These are phyloP conservation scores for Galerucella calmariensis DNA, from an alignment of 2,888 invertebrate species.

Conservation along the genomic window DNA sequence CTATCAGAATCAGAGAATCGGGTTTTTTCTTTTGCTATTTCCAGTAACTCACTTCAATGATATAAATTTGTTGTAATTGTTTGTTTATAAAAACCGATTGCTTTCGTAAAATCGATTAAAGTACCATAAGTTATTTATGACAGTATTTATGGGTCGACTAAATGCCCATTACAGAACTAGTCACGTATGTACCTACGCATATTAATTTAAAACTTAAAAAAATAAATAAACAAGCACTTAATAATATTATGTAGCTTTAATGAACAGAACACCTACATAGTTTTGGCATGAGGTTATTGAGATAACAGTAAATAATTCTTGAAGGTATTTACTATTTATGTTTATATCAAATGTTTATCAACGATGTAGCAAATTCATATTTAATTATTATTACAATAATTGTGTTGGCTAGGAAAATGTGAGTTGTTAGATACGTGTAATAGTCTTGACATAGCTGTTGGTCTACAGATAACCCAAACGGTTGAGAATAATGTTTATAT, in stretches of 20 bases:
- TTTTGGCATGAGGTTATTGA: neutral
- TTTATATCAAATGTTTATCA: neutral
- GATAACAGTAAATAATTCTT: neutral
- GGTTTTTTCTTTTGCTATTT: neutral
- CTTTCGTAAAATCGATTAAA: constrained; percentile 3
- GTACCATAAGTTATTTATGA: neutral
- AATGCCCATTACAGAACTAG: constrained; percentile 2
- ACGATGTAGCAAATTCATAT: neutral
- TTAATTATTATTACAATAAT: neutral
- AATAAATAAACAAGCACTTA: constrained; percentile 10
- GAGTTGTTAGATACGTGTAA: no score
- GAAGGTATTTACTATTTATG: neutral
- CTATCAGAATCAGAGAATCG: neutral
- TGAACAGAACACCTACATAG: constrained; percentile 8
- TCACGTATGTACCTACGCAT: constrained; percentile 6
- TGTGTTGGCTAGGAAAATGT: neutral
- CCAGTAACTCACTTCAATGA: neutral
- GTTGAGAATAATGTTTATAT: no score
- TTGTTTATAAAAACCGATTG: constrained; percentile 9
- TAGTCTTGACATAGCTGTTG: no score
- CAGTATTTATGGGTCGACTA: constrained; percentile 12
- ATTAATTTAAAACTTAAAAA: constrained; percentile 3
- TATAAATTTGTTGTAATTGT: neutral
- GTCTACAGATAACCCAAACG: no score
- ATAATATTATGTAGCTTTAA: constrained; percentile 8